Conservation (phyloP, 2,113 vertebrate genomes). For the Pseudolaguvia tuberculata region DNA sequence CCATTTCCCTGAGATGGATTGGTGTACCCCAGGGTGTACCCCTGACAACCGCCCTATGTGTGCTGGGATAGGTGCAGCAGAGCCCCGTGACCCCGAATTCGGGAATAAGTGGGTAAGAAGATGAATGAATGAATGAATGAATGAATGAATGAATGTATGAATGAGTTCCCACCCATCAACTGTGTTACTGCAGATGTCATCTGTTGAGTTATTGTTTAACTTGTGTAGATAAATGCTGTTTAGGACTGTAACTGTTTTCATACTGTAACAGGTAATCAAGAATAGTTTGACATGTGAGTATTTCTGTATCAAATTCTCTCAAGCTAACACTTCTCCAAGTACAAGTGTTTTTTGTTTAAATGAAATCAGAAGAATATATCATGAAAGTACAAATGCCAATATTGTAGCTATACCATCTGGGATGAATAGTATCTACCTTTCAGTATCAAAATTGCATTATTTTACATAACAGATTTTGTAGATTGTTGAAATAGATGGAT, state of each 20-base stretch:
- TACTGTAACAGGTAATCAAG: background rate
- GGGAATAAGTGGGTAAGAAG: too few relatives aligned
- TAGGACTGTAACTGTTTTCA: background rate
- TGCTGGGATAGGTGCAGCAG: too few relatives aligned
- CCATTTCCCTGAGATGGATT: too few relatives aligned
- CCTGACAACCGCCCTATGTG: too few relatives aligned
- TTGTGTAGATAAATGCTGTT: slow-evolving; percentile 9
- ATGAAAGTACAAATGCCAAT: too few relatives aligned
- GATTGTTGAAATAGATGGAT: background rate
- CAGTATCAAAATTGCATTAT: background rate
- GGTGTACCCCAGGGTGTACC: too few relatives aligned
- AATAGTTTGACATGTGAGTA: background rate
- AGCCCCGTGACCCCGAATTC: too few relatives aligned
- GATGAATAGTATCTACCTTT: too few relatives aligned
- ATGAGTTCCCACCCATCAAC: slow-evolving; percentile 28
- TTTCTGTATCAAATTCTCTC: background rate
- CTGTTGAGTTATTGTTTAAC: slow-evolving; percentile 40
- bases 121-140: too few relatives aligned
- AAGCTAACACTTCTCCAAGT: too few relatives aligned
- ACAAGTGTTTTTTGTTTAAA: background rate
- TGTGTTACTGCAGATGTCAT: slow-evolving; percentile 35
- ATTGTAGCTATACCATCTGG: background rate
- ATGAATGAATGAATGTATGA: too few relatives aligned
- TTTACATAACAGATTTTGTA: background rate
- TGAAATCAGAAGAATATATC: background rate